A percentile compares a stretch with the other conserved stretches of the same genome.
Evolutionary conservation across 2,888 invertebrate species (phyloP).

Genomic region (Microdon myrmicae): DNA sequence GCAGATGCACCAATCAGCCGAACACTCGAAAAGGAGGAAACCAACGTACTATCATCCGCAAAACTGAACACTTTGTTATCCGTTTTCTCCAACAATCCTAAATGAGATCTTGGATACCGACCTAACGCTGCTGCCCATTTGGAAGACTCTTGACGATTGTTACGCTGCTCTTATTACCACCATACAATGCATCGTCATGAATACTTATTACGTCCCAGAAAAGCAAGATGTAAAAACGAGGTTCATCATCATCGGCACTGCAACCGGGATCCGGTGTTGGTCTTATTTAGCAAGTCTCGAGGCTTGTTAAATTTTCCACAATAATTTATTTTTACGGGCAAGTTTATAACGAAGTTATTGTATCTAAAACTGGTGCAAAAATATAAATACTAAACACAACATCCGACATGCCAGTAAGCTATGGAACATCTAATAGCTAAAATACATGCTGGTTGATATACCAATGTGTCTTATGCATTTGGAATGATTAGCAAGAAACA

Average conservation of each 20-base stretch:
- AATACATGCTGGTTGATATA: conserved; percentile 56
- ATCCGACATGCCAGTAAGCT: conserved; percentile 58
- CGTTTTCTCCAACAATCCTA: too few relatives aligned
- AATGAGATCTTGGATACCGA: too few relatives aligned
- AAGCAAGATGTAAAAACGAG: conserved; percentile 55
- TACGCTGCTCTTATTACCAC: conserved; percentile 61
- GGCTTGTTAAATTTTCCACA: too few relatives aligned
- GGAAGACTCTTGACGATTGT: too few relatives aligned
- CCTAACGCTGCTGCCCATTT: conserved; percentile 61
- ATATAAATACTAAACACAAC: conserved; percentile 61
- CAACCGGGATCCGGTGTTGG: conserved; percentile 57
- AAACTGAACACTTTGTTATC: too few relatives aligned
- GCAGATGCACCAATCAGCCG: too few relatives aligned
- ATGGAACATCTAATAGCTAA: conserved; percentile 60
- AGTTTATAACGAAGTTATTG: too few relatives aligned
- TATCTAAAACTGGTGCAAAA: too few relatives aligned
- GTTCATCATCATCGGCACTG: too few relatives aligned
- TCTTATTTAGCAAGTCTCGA: conserved; percentile 59
- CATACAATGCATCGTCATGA: conserved; percentile 61
- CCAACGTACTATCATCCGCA: too few relatives aligned
- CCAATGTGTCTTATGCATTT: conserved; percentile 59
- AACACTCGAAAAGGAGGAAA: too few relatives aligned
- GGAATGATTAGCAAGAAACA: conserved; percentile 59
- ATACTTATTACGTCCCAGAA: conserved; percentile 57
- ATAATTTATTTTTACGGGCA: too few relatives aligned